Conservation (phyloP, 2,797 vertebrate species). For the Sphenopsis melanotis region DNA sequence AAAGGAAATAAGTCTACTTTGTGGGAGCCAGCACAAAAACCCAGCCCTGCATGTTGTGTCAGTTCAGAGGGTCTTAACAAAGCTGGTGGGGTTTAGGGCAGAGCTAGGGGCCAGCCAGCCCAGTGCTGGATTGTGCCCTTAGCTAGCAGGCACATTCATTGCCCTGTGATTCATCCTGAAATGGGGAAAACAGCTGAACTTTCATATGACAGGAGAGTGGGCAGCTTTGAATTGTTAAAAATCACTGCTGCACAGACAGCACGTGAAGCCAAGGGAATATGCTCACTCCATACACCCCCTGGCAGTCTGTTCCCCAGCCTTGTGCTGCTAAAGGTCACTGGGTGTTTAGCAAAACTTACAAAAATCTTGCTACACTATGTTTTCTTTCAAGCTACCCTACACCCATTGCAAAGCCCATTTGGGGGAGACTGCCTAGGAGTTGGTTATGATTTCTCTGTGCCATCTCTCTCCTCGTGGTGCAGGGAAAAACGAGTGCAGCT, state of each 20-base stretch:
- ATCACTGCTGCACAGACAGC: background rate
- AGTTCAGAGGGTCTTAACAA: background rate
- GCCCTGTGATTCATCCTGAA: background rate
- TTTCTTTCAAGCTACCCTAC: background rate
- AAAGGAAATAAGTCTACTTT: background rate
- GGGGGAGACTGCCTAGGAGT: background rate
- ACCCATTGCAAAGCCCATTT: fast-evolving
- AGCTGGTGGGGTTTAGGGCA: background rate
- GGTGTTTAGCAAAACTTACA: background rate
- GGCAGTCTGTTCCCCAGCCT: background rate
- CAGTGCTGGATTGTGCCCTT: background rate
- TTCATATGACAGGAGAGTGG: background rate
- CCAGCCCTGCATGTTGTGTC: background rate
- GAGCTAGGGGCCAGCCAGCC: background rate
- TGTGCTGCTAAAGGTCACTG: background rate
- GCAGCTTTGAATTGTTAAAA: background rate
- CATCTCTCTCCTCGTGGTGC: fast-evolving
- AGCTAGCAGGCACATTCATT: background rate
- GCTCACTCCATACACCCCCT: background rate
- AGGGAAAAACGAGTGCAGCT: background rate
- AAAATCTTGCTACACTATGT: background rate
- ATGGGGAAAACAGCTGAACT: background rate
- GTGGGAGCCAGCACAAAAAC: background rate
- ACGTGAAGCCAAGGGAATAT: background rate
- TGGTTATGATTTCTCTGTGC: background rate